Base-by-base conservation (phyloP, 92 coral and sea anemone genomes). In the Actinernus sp. region DNA sequence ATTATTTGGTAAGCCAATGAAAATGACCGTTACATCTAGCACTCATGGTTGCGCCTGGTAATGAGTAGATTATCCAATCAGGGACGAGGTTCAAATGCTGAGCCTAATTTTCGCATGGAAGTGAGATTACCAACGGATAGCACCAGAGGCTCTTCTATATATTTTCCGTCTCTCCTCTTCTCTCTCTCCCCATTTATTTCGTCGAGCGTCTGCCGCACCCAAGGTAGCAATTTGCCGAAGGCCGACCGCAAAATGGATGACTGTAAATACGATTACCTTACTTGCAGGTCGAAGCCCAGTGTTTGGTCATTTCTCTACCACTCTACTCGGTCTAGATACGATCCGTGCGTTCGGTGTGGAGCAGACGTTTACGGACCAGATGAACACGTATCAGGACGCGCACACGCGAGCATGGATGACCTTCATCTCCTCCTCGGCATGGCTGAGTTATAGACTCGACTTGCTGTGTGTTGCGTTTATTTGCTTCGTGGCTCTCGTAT, bases 291-390 rank as follows among this genome's bases (percentile, higher is more conserved):
- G 88, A 28, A 81, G 88, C 45, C 88, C 88, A 12, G 26, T 81
- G 14, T 81, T 81, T 56, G 82, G 88, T 13, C 88, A 81, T 49
- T 73, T 81, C 59, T 81, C 88, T 16, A 81, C 88, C 9, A 81
- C 88, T 0, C 63, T 81, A 17, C 82, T 81, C 22, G 88, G 88
- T 39, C 76, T 81, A 36, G 88, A 81, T 52, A 81, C 88, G 9
- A 81, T 81, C 31, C 88, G 88, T 37, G 88, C 88, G 2, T 81
- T 81, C 44, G 76, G 82, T 40, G 88, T 81, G 0, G 82, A 81
- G 26, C 68, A 81, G 55, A 81, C 88, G 18, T 81, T 81, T 49
- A 49, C 65, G 2, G 88, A 81, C 26, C 88, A 81, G 45, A 62
- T 81, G 49, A 73, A 81, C 26, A 16, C 43, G 61, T 81, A 81